A percentile compares a stretch with the other conserved stretches of the same genome.
Evolutionary conservation across 2,797 vertebrate genomes (phyloP).

Genomic region (Pangasius sanitwongsei): DNA sequence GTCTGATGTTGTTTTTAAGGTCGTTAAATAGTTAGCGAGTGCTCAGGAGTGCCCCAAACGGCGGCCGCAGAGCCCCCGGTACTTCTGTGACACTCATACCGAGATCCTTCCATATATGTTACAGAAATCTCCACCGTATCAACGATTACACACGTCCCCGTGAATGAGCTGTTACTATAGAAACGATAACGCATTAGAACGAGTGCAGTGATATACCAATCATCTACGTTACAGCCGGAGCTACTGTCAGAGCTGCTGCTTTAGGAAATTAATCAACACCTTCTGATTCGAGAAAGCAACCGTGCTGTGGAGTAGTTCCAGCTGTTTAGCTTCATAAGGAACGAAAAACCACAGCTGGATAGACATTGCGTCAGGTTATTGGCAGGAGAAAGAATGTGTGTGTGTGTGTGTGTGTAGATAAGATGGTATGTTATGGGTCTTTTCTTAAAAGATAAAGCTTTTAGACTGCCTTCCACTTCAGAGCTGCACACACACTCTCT

Average conservation of each 20-base stretch:
- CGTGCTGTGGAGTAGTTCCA: not conserved
- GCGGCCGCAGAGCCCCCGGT: not conserved
- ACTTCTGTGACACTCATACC: not conserved
- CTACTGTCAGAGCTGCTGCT: not conserved
- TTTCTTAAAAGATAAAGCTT: constrained; percentile 52
- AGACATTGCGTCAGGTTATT: constrained; percentile 10
- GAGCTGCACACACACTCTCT: constrained; percentile 1
- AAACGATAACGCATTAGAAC: not conserved
- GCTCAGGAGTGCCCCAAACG: not conserved
- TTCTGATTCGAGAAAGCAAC: not conserved
- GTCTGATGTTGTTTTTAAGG: not conserved
- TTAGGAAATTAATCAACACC: not conserved
- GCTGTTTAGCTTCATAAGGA: not conserved
- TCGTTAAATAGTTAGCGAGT: not conserved
- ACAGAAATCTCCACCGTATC: not conserved
- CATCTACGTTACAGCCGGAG: not conserved
- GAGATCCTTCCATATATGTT: not conserved
- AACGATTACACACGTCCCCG: not conserved
- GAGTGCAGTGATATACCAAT: not conserved
- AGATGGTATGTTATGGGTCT: constrained; percentile 37
- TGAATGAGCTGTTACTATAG: not conserved
- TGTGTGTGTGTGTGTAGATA: constrained; percentile 43
- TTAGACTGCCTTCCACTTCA: constrained; percentile 38
- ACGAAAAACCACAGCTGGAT: not conserved
- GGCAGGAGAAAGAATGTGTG: constrained; percentile 15